Evolutionary conservation across 2,113 vertebrate genomes (phyloP), one percentile per base, ranked within the genome.

Genomic region (Ptychochromis oligacanthus): DNA sequence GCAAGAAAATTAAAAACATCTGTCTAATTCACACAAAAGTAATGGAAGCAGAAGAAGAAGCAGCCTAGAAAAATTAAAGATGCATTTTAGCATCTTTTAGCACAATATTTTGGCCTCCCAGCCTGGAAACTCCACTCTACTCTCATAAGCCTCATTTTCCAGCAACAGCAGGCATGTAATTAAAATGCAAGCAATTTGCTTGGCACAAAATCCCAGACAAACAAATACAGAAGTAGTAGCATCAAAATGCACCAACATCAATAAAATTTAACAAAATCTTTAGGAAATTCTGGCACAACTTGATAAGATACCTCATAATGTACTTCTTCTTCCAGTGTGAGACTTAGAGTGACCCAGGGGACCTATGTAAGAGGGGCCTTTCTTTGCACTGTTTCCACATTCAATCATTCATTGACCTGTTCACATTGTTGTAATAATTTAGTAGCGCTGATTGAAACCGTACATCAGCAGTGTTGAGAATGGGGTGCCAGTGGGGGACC

Each of bases 251-350:
- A 62, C 3, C 18, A 67, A 46, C 22, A 67, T 67, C 64, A 28
- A 17, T 70, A 28, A 70, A 67, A 46, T 67, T 22, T 26, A 49
- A 49, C 64, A 70, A 9, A 7, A 12, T 49, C 65, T 28, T 67
- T 49, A 70, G 26, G 43, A 70, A 28, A 70, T 70, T 52, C 43
- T 49, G 22, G 28, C 0, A 0, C 40, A 18, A 17, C 5, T 28
- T 67, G 26, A 18, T 28, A 70, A 28, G 24, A 49, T 9, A 13
- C 40, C 12, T 43, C 11, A 43, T 13, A 13, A 43, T 4, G 40
- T 43, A 11, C 40, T 14, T 31, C 28, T 31, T 31, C 28, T 13
- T 46, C 43, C 12, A 40, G 9, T 40, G 38, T 11, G 8, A 40
- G 12, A 43, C 40, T 13, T 5, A 43, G 12, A 43, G 40, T 43